phyloP scores from a whole-genome alignment of 2,888 invertebrate species.

The Hermaeophaga mercurialis region DNA sequence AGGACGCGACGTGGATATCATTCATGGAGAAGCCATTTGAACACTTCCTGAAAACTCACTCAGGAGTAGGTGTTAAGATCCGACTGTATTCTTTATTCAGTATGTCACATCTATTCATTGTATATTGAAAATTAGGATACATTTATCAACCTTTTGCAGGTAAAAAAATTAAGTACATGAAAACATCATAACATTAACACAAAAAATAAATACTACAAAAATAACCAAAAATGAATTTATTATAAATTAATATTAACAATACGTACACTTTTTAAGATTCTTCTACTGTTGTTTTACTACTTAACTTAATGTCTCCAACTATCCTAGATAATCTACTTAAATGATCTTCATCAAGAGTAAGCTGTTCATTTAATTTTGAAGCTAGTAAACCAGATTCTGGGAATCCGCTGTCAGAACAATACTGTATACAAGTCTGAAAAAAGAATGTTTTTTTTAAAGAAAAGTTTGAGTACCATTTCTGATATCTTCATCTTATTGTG shows the following conservation, averaged over 20 bases:
- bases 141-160: too few species aligned
- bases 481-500: too few species aligned
- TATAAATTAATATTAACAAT: neutral
- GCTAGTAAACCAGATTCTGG: constrained; percentile 58
- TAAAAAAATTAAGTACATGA: too few species aligned
- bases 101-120: too few species aligned
- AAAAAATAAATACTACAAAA: neutral
- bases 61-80: too few species aligned
- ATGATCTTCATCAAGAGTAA: constrained; percentile 60
- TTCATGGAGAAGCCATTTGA: too few species aligned
- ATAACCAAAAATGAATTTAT: neutral
- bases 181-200: too few species aligned
- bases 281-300: constrained; percentile 9
- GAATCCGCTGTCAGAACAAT: constrained; percentile 63
- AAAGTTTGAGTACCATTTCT: too few species aligned
- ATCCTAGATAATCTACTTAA: constrained; percentile 59
- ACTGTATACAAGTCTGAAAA: constrained; percentile 62
- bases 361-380: constrained; percentile 49
- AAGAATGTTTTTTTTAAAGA: constrained; percentile 8
- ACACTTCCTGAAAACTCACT: too few species aligned
- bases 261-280: neutral
- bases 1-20: too few species aligned
- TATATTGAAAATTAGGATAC: too few species aligned
- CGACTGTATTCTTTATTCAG: too few species aligned
- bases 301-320: constrained; percentile 52